Evolutionary conservation across 30 jellyfish, hydroid and myxozoan genomes (phyloP).

Genomic region (Clytia hemisphaerica): DNA sequence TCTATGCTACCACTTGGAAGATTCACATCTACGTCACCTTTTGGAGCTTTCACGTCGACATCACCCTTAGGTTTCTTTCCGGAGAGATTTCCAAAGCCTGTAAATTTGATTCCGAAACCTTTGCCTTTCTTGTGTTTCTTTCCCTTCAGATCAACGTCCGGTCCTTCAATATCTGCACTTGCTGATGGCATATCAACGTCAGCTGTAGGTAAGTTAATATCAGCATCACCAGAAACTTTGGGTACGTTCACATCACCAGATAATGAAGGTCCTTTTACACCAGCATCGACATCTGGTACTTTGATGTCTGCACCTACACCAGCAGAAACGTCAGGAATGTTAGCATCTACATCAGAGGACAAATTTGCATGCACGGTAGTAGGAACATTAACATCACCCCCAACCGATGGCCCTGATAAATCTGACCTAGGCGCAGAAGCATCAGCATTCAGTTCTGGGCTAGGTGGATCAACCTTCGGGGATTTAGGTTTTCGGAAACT

Average conservation of each 20-base stretch:
- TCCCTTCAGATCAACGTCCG: no score
- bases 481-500: no score
- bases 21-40: background rate
- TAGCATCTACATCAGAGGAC: background rate
- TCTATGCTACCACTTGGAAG: background rate
- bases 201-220: no score
- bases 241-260: background rate
- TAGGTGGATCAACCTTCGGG: no score
- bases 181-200: no score
- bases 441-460: background rate
- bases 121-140: background rate
- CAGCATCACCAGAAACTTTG: no score
- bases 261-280: background rate
- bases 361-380: background rate
- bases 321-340: background rate
- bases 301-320: background rate
- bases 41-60: constrained; percentile 1
- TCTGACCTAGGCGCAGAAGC: background rate
- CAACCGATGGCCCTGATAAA: background rate
- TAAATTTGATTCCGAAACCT: background rate
- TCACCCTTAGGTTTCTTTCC: no score
- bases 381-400: background rate
- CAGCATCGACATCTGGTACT: background rate
- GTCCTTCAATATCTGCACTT: no score
- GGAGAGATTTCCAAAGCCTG: background rate